Evolutionary conservation across 1,140 invertebrate genomes (phyloP).

Genomic region (Nasonia vitripennis): DNA sequence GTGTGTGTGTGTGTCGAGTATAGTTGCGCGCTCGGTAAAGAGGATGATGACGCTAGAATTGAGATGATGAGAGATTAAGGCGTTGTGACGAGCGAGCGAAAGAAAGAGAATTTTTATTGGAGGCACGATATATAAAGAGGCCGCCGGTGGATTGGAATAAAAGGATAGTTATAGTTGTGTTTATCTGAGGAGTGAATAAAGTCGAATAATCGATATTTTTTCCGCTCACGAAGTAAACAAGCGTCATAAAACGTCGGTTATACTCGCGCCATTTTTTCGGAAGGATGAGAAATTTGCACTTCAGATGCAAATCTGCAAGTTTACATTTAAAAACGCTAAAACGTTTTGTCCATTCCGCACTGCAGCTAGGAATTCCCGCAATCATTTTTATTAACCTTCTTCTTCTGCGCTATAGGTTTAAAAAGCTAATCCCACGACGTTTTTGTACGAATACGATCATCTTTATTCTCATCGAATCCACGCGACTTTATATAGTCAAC

Average conservation of each 20-base stretch:
- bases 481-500: no score
- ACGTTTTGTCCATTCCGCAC: not conserved
- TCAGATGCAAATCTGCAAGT: not conserved
- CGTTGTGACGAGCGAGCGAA: not conserved
- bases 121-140: not conserved
- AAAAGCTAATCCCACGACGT: not conserved
- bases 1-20: no score
- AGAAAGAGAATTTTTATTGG: not conserved
- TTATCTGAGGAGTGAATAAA: not conserved
- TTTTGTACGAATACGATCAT: no score
- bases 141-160: no score
- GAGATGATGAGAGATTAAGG: constrained; percentile 1
- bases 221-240: not conserved
- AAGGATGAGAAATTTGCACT: not conserved
- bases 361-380: not conserved
- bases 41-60: not conserved
- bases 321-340: not conserved
- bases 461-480: no score
- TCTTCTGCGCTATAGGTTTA: not conserved
- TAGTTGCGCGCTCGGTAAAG: not conserved
- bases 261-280: not conserved
- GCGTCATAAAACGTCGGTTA: not conserved
- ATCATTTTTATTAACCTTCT: not conserved
- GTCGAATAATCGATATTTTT: no score
- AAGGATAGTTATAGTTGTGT: not conserved